Evolutionary conservation across 2,888 invertebrate species (phyloP).

Genomic region (Anorthoa munda): DNA sequence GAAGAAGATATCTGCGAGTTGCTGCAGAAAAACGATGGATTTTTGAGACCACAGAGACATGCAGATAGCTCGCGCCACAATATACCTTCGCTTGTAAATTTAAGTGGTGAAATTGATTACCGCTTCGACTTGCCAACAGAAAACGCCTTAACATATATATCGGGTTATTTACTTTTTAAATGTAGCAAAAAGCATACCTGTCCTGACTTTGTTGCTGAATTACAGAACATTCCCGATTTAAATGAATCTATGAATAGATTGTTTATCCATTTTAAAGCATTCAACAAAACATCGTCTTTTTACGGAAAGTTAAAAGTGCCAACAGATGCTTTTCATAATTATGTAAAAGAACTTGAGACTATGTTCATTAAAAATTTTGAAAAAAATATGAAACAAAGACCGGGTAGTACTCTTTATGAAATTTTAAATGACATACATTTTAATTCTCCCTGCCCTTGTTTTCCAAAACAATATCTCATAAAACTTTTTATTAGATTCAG

Average conservation of each 20-base stretch:
- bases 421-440: conserved; percentile 14
- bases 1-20: conserved; percentile 1
- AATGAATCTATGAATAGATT: conserved; percentile 2
- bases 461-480: conserved; percentile 6
- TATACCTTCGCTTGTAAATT: background rate
- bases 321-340: background rate
- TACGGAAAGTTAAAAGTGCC: background rate
- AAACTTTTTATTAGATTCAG: conserved; percentile 2
- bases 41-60: background rate
- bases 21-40: background rate
- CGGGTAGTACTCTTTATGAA: conserved; percentile 4
- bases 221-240: conserved; percentile 7
- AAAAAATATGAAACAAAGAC: conserved; percentile 10
- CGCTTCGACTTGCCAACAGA: conserved; percentile 7
- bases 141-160: conserved; percentile 1
- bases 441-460: conserved; percentile 7
- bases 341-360: conserved; percentile 9
- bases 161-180: conserved; percentile 10
- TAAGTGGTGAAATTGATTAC: conserved; percentile 7
- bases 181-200: background rate
- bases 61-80: background rate
- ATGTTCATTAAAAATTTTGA: conserved; percentile 5
- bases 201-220: conserved; percentile 6
- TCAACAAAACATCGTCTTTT: background rate
- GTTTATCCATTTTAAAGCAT: background rate